Evolutionary conservation across 2,113 vertebrate genomes (phyloP).

Genomic region (Zapus hudsonius): DNA sequence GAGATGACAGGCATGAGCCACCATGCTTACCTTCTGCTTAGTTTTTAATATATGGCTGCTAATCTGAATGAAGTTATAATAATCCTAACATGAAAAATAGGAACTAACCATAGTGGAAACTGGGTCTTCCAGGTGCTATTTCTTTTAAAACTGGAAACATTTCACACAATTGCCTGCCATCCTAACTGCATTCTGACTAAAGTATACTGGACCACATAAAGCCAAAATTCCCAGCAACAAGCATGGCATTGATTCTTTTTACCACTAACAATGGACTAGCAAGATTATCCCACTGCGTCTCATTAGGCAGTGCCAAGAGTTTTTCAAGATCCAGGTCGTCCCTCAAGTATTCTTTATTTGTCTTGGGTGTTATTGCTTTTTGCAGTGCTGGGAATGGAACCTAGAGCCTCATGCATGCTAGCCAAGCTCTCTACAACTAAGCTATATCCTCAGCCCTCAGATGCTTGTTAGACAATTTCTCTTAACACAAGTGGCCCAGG

Average conservation of each 20-base stretch:
- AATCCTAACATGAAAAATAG: background rate
- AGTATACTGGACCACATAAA: background rate
- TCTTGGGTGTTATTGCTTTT: background rate
- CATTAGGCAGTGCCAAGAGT: background rate
- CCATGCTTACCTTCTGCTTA: background rate
- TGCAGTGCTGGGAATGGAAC: no score
- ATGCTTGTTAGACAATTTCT: no score
- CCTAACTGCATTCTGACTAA: background rate
- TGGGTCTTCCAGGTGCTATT: background rate
- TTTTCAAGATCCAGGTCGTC: background rate
- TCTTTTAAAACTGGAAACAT: background rate
- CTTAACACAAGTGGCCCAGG: no score
- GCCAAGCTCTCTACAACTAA: no score
- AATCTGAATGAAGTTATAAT: background rate
- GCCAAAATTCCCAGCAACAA: slow-evolving; percentile 2
- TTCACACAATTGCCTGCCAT: no score
- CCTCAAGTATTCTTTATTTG: background rate
- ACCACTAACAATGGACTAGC: background rate
- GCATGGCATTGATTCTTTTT: slow-evolving; percentile 32
- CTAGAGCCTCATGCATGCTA: no score
- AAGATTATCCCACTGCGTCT: background rate
- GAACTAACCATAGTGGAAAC: slow-evolving; percentile 1
- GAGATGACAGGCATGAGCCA: background rate
- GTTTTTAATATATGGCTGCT: background rate
- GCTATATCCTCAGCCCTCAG: no score